Evolutionary conservation across 2,888 invertebrate genomes (phyloP), one percentile per base, ranked within the genome.

Genomic region (Ennomos quercinarius): DNA sequence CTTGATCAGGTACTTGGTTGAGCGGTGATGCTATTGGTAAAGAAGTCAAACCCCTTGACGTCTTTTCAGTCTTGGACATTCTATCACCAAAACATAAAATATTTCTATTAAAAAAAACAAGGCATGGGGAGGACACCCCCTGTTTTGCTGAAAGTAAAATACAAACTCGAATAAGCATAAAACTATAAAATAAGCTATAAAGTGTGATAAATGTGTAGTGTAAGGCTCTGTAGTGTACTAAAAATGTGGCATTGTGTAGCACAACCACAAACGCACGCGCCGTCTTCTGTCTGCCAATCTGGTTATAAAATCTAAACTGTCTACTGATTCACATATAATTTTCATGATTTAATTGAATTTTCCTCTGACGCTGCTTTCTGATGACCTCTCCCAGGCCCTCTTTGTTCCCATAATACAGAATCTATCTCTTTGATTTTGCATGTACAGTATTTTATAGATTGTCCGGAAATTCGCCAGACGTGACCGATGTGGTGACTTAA

Each of bases 311-410:
- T 34, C 52, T 13, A n/a, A n/a, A 39, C 34, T 43, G 27, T 37
- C 35, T 36, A 12, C 53, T 11, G 40, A 10, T 37, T 47, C 34
- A 39, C n/a, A 35, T 46, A 39, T 43, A 38, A 37, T 55, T 42
- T 42, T 37, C 10, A 44, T 55, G 55, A 38, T 49, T 49, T 56
- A 56, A 46, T 51, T 34, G 17, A 51, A 42, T 42, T 51, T 57
- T 57, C 38, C 48, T 55, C 11, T 40, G 42, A 51, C 35, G 41
- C 8, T 10, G 34, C 44, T 51, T 46, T 60, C 54, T n/a, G 54
- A 9, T 55, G 60, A 60, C 60, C 60, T 60, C 43, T 60, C 60
- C 10, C 60, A 60, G 36, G 55, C 48, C n/a, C 52, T 37, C 50
- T 50, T 55, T 51, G 43, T 60, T 55, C 50, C 34, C 50, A 36